A percentile compares a stretch with the other conserved stretches of the same genome.
phyloP scores from a whole-genome alignment of 2,797 vertebrate species.

The Psittacula echo region DNA sequence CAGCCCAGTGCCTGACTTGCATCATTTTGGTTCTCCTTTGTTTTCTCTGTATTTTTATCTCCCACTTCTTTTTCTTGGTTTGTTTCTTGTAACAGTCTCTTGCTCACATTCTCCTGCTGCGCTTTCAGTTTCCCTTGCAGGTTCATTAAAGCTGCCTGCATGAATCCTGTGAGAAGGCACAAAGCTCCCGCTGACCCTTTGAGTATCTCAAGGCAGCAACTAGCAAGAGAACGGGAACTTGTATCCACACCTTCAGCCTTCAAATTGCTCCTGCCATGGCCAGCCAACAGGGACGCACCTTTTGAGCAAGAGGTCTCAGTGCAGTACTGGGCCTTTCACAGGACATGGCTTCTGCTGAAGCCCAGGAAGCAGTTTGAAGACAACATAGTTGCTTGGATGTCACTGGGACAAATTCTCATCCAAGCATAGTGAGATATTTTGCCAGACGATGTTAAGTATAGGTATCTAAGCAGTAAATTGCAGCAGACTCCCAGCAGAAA shows the following conservation, averaged over 20 bases:
- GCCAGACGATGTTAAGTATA: neutral
- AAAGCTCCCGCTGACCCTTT: neutral
- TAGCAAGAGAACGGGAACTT: neutral
- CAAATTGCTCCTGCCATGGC: neutral
- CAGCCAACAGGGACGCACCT: neutral
- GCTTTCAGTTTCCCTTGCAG: neutral
- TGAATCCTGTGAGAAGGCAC: fast-evolving
- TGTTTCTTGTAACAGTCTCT: neutral
- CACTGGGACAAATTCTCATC: neutral
- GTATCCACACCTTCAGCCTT: neutral
- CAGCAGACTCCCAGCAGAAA: neutral
- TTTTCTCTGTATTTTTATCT: neutral
- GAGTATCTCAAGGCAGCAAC: neutral
- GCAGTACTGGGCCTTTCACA: neutral
- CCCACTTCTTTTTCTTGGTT: neutral
- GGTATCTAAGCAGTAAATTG: neutral
- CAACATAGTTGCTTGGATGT: neutral
- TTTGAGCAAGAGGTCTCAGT: neutral
- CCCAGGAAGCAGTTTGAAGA: neutral
- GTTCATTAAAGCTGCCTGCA: neutral
- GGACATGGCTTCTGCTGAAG: neutral
- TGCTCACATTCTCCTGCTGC: neutral
- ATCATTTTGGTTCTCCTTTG: neutral
- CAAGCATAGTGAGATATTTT: neutral
- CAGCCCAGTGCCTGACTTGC: neutral